Evolutionary conservation across 1,140 invertebrate genomes (phyloP).

Genomic region (Proctacanthus coquilletti): DNA sequence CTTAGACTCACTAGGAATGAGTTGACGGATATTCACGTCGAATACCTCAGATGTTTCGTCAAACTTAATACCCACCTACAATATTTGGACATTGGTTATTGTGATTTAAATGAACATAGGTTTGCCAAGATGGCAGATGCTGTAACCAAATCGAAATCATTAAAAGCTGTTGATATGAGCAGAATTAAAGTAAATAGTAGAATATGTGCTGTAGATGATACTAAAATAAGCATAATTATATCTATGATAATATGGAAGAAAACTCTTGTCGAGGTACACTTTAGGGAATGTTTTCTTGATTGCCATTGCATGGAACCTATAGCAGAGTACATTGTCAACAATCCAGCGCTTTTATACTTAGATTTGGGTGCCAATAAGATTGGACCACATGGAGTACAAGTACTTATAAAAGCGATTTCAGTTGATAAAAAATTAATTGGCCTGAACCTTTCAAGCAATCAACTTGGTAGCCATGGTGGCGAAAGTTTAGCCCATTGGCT

Average conservation of each 20-base stretch:
- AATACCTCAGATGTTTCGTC: not conserved
- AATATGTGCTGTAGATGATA: not conserved
- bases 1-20: not conserved
- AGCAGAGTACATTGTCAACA: too few species aligned
- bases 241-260: not conserved
- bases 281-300: not conserved
- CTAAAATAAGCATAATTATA: not conserved
- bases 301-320: too few species aligned
- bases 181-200: not conserved
- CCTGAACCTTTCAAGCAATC: too few species aligned
- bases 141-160: not conserved
- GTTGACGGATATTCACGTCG: not conserved
- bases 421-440: too few species aligned
- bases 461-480: too few species aligned
- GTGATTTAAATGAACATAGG: not conserved
- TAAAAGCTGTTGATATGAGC: slow-evolving; percentile 1
- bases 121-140: not conserved
- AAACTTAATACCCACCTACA: not conserved
- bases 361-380: too few species aligned
- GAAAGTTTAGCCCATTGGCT: too few species aligned
- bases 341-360: too few species aligned
- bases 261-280: not conserved
- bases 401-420: too few species aligned
- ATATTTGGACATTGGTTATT: slow-evolving; percentile 1
- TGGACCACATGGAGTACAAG: too few species aligned